A percentile compares a stretch with the other conserved stretches of the same genome.
phyloP scores from a whole-genome alignment of 2,888 invertebrate genomes.

The Dioctria rufipes region DNA sequence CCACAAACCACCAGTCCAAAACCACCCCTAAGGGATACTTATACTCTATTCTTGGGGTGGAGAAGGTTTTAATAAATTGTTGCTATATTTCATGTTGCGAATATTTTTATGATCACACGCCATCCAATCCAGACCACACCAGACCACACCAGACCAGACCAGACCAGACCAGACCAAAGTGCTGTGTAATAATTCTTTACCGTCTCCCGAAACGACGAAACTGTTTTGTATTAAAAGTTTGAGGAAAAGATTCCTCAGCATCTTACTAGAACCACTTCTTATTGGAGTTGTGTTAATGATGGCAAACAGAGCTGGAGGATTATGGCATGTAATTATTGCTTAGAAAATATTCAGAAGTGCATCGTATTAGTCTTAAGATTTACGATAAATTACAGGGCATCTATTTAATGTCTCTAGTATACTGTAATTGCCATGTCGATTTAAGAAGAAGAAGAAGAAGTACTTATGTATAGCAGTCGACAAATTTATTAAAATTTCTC shows the following conservation, averaged over 20 bases:
- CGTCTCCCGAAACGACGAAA: too few species aligned
- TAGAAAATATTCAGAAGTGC: slow-evolving; percentile 5
- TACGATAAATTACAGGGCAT: background rate
- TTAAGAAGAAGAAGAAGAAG: background rate
- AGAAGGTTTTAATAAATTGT: slow-evolving; percentile 23
- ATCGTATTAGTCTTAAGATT: background rate
- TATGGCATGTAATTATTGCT: background rate
- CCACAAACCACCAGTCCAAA: background rate
- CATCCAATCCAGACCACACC: background rate
- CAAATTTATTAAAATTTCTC: too few species aligned
- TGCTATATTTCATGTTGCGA: slow-evolving; percentile 3
- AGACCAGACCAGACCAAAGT: background rate
- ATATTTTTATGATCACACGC: slow-evolving; percentile 18
- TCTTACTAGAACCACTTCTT: background rate
- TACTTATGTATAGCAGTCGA: too few species aligned
- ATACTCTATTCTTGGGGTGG: background rate
- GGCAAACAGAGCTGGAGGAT: background rate
- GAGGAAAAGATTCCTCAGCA: background rate
- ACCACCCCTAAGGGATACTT: background rate
- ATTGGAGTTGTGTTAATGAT: slow-evolving; percentile 9
- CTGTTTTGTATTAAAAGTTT: background rate
- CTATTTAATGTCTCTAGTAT: background rate
- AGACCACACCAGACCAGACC: background rate
- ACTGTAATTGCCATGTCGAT: slow-evolving; percentile 1
- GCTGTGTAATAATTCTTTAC: background rate